Percentiles rank a stretch among this genome's conserved stretches.
Conservation (phyloP, 2,888 invertebrate species). For the Pterobdella sp. region DNA sequence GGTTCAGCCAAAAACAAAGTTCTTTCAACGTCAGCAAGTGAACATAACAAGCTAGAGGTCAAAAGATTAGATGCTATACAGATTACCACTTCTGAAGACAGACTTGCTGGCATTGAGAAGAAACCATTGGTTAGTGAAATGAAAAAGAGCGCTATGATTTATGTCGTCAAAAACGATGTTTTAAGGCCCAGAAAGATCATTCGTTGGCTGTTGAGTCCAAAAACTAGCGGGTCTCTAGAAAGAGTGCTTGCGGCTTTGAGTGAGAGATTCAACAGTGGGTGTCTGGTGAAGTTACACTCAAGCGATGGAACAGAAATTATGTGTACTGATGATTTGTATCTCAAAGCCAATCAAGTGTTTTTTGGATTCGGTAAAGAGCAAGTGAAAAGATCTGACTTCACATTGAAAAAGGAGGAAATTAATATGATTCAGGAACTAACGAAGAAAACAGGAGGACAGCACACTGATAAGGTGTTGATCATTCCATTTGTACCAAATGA, state of each 20-base stretch:
- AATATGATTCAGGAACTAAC: neutral
- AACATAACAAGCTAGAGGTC: neutral
- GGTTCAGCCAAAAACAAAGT: neutral
- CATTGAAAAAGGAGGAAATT: slow-evolving; percentile 13
- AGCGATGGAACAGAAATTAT: slow-evolving; percentile 4
- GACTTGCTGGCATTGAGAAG: neutral
- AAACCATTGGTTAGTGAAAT: neutral
- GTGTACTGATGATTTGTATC: neutral
- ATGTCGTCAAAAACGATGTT: slow-evolving; percentile 12
- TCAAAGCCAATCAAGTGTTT: slow-evolving; percentile 19
- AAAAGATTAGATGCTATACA: neutral
- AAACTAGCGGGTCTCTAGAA: neutral
- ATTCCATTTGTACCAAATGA: neutral
- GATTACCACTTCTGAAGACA: neutral
- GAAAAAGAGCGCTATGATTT: slow-evolving; percentile 1
- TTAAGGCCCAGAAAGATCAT: slow-evolving; percentile 13
- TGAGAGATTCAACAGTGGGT: neutral
- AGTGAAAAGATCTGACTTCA: slow-evolving; percentile 9
- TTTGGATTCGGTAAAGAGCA: slow-evolving; percentile 18
- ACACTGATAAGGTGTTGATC: slow-evolving; percentile 4
- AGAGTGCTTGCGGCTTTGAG: slow-evolving; percentile 4
- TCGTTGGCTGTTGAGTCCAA: slow-evolving; percentile 22
- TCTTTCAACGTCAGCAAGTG: neutral
- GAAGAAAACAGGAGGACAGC: neutral
- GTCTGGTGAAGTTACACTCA: neutral